Base-by-base conservation (phyloP, 2,113 vertebrate genomes). In the Orientallactaga bullata region DNA sequence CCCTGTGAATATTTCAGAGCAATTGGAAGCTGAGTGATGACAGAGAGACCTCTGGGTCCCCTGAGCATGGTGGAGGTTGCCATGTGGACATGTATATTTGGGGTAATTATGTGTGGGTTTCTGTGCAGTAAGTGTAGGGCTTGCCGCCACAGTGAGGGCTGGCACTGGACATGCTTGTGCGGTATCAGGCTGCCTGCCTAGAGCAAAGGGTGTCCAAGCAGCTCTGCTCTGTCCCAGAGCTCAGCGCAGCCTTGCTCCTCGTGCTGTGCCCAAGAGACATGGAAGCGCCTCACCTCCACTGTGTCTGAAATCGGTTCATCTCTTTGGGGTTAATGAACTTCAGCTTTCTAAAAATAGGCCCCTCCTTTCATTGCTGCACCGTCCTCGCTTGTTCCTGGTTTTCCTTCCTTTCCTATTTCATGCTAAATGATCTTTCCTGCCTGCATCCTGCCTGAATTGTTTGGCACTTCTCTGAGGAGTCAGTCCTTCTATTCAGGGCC, bases 51-150 rank as follows among this genome's bases (percentile, higher is more conserved):
- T 10, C 39, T 0, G 21, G 4, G 7, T 2, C 0, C 6, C 18
- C 63, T 30, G n/a, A 2, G 16, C 13, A 1, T 0, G 3, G 24
- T 1, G 28, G 12, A 28, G 26, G 37, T 2, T 0, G 3, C 0
- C 7, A 0, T 0, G 0, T 0, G 16, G 30, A 42, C 1, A 30
- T 2, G 47, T 10, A 1, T 0, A 37, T 13, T 32, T 8, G 1
- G 0, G 6, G 11, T 11, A 0, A 0, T 5, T 1, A 0, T 0
- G 17, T 12, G 8, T 23, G 9, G 4, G 2, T 47, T 0, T 0
- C 15, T 0, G 32, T 2, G 32, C 0, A 0, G 17, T 32, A 1
- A 15, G 13, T 1, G 0, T 1, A 0, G 4, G 65, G 18, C 13
- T 76, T 20, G 13, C 7, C 1, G 39, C 26, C 15, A 2, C 23